A percentile compares a stretch with the other conserved stretches of the same genome.
These are phyloP conservation scores for Tachycineta bicolor DNA, from an alignment of 2,113 vertebrate species.

Conservation along the genomic window DNA sequence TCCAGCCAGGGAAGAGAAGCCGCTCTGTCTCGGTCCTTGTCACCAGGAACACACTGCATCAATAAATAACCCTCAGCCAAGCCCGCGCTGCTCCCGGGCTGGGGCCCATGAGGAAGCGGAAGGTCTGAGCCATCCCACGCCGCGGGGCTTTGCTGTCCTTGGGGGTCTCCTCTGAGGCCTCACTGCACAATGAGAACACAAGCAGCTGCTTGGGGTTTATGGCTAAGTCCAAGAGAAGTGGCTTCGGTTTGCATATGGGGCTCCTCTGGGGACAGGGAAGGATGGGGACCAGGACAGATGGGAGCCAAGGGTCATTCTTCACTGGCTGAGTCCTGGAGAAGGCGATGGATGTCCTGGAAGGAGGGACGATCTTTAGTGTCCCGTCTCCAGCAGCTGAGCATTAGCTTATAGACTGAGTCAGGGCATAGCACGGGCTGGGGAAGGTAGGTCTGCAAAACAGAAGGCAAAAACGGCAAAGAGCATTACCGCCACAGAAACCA, in stretches of 20 bases:
- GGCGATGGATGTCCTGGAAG: constrained; percentile 90
- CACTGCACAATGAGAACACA: constrained; percentile 53
- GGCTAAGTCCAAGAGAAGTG: constrained; percentile 51
- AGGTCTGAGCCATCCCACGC: background rate
- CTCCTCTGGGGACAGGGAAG: constrained; percentile 7
- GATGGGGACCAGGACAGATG: background rate
- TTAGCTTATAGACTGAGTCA: constrained; percentile 87
- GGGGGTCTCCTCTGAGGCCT: constrained; percentile 34
- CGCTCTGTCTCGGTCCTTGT: background rate
- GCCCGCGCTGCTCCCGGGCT: background rate
- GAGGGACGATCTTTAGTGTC: constrained; percentile 92
- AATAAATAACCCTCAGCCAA: constrained; percentile 68
- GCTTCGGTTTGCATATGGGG: constrained; percentile 1
- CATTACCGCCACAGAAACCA: background rate
- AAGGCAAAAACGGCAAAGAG: background rate
- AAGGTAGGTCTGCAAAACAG: constrained; percentile 84
- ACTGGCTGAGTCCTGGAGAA: constrained; percentile 77
- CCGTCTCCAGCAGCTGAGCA: constrained; percentile 95
- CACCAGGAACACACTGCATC: constrained; percentile 4
- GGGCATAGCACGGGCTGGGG: constrained; percentile 89
- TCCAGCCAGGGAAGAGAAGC: background rate
- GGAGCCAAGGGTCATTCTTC: constrained; percentile 67
- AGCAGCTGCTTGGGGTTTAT: background rate
- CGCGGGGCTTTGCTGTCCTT: background rate
- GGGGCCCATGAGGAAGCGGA: background rate